Conservation (phyloP, 2,797 vertebrate species). For the Limnodromus scolopaceus region DNA sequence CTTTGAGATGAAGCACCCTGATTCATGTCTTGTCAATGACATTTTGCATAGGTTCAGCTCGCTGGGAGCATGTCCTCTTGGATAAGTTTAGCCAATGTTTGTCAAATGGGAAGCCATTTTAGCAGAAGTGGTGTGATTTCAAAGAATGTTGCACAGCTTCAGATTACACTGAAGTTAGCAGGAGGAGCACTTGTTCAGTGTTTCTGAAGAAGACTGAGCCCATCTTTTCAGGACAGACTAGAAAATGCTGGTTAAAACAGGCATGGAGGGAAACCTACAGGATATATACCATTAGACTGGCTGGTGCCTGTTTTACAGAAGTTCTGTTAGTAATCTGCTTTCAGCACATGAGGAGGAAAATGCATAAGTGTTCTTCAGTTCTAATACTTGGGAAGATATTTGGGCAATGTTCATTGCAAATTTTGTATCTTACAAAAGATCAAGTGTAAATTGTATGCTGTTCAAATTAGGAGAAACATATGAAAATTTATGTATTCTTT, state of each 20-base stretch:
- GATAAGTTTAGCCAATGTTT: background rate
- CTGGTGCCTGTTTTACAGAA: background rate
- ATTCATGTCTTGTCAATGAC: background rate
- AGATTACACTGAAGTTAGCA: background rate
- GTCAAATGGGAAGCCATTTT: background rate
- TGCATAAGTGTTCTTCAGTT: background rate
- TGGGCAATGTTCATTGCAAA: background rate
- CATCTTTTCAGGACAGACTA: background rate
- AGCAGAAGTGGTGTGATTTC: background rate
- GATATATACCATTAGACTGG: background rate
- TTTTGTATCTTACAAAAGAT: background rate
- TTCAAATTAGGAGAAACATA: background rate
- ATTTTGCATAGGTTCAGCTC: background rate
- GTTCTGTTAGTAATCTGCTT: background rate
- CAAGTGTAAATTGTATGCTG: accelerated
- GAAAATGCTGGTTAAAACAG: background rate
- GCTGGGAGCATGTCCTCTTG: background rate
- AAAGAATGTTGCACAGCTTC: background rate
- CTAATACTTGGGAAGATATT: background rate
- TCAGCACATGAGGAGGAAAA: background rate
- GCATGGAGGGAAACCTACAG: background rate
- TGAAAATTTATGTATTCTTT: background rate
- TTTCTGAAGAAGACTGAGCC: background rate
- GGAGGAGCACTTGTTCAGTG: background rate
- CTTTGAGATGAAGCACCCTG: background rate